These are phyloP conservation scores for Lycia hirtaria DNA, from an alignment of 2,888 invertebrate genomes.

Conservation along the genomic window DNA sequence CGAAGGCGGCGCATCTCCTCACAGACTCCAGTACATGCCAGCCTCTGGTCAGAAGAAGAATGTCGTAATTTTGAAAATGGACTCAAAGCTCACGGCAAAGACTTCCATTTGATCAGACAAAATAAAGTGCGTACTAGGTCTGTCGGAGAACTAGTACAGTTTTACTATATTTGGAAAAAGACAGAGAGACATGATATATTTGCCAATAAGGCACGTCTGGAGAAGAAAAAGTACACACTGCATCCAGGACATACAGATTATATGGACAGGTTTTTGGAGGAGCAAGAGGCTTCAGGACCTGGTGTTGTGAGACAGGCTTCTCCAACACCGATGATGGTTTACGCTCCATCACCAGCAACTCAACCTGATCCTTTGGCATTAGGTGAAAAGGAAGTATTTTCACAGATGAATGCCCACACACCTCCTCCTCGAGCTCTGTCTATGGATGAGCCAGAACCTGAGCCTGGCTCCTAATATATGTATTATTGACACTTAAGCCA, in stretches of 20 bases:
- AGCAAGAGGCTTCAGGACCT: conserved; percentile 91
- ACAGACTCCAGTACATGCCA: conserved; percentile 89
- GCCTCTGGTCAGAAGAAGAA: conserved; percentile 98
- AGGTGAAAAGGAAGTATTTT: conserved; percentile 81
- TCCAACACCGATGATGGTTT: conserved; percentile 87
- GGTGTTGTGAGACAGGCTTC: conserved; percentile 84
- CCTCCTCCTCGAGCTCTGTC: conserved; percentile 70
- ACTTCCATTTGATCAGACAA: conserved; percentile 97
- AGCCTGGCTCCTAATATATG: conserved; percentile 76
- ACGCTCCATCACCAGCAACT: conserved; percentile 71
- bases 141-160: conserved; percentile 98
- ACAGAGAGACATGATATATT: conserved; percentile 98
- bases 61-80: conserved; percentile 98
- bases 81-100: conserved; percentile 96
- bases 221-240: conserved; percentile 96
- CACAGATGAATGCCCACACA: conserved; percentile 73
- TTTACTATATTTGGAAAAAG: conserved; percentile 99
- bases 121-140: conserved; percentile 97
- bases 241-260: conserved; percentile 97
- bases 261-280: conserved; percentile 96
- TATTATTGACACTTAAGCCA: conserved; percentile 58
- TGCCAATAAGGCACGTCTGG: conserved; percentile 94
- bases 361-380: conserved; percentile 79
- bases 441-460: conserved; percentile 76
- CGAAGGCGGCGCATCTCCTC: conserved; percentile 91